Evolutionary conservation across 2,888 invertebrate genomes (phyloP).

Genomic region (Cerastis leucographa): DNA sequence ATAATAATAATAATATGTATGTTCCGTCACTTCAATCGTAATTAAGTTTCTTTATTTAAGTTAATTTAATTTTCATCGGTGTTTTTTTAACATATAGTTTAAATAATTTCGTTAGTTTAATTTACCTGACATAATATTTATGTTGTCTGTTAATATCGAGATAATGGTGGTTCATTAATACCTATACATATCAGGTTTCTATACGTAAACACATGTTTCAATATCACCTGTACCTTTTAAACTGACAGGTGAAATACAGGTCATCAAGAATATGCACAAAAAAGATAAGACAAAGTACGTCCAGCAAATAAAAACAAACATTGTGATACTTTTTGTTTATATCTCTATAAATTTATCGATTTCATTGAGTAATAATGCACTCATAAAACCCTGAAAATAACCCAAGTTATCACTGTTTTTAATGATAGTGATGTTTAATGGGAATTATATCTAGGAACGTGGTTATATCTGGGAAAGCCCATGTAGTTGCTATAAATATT

Average conservation of each 20-base stretch:
- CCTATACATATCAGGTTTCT: neutral
- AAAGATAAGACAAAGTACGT: constrained; percentile 6
- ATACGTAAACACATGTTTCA: neutral
- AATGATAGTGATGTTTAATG: neutral
- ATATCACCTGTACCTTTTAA: constrained; percentile 25
- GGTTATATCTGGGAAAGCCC: constrained; percentile 1
- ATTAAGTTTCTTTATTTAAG: no score
- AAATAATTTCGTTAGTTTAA: neutral
- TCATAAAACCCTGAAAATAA: neutral
- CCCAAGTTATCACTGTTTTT: neutral
- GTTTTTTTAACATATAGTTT: no score
- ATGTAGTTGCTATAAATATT: no score
- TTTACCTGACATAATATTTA: neutral
- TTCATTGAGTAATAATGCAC: neutral
- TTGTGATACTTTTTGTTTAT: neutral
- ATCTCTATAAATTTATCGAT: neutral
- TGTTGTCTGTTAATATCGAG: neutral
- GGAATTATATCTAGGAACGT: neutral
- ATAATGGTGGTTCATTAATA: neutral
- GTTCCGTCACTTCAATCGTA: no score
- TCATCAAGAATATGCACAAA: constrained; percentile 26
- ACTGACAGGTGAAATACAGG: constrained; percentile 26
- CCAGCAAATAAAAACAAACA: constrained; percentile 25
- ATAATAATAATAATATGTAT: no score
- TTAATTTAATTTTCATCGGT: no score